Evolutionary conservation across 2,888 invertebrate genomes (phyloP), one percentile per base, ranked within the genome.

Genomic region (Neoitamus cyanurus): DNA sequence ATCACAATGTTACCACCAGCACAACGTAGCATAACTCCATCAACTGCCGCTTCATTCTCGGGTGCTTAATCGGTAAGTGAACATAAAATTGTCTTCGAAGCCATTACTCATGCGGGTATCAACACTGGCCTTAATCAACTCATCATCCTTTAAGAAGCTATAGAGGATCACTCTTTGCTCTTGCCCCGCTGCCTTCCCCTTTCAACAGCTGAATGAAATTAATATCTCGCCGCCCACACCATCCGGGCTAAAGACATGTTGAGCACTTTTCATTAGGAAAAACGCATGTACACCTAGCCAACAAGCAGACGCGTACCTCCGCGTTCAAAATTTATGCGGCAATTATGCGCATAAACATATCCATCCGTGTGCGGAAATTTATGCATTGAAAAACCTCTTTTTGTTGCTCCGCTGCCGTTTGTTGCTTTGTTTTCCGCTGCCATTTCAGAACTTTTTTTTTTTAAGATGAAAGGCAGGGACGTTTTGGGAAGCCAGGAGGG

Each of bases 341-440:
- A 86, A 86, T 86, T 86, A 86, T 86, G 84, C 84, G 75, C 84
- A 86, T 86, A 83, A 86, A 84, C 86, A 86, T 84, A 72, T 86
- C 86, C 86, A 84, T 86, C 78, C 80, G 58, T 68, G 84, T 42
- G 37, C 37, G 36, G 13, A 82, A 82, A 82, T 82, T 82, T 82
- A 82, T 82, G 82, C 82, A 82, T 82, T 69, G 82, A 82, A 82
- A 82, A 69, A 82, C 15, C 69, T 82, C 36, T 30, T 69, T 69
- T 82, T 78, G 46, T 48, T 48, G n/a, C 2, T 13, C 11, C 31
- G 36, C 34, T 58, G 31, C 31, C 20, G 34, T 58, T 31, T 58
- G 11, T 31, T 58, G 11, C 31, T 48, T 82, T 68, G 0, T 20
- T 20, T 36, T 82, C 28, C 25, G 68, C 15, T 80, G 82, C 46